Percentiles rank a stretch among this genome's conserved stretches.
Evolutionary conservation across 1,140 invertebrate genomes (phyloP).

Genomic region (Anoplophora glabripennis): DNA sequence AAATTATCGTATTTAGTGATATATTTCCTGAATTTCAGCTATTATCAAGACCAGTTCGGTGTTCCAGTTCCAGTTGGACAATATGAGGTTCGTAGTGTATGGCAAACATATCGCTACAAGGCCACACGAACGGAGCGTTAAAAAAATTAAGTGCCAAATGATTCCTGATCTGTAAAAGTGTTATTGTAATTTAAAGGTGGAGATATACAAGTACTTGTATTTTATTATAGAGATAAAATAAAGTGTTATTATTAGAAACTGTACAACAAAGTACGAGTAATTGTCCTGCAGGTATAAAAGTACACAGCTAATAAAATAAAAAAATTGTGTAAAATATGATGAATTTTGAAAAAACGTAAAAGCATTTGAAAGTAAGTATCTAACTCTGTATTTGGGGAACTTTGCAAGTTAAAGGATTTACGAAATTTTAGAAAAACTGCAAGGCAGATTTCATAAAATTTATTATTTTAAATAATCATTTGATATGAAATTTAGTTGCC

Average conservation of each 20-base stretch:
- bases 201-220: background rate
- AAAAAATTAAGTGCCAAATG: constrained; percentile 64
- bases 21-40: constrained; percentile 57
- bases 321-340: background rate
- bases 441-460: too few species aligned
- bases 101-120: constrained; percentile 66
- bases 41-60: constrained; percentile 66
- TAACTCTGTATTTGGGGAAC: too few species aligned
- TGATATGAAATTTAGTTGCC: too few species aligned
- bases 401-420: too few species aligned
- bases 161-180: constrained; percentile 56
- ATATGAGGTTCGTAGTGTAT: constrained; percentile 61
- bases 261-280: too few species aligned
- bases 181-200: background rate
- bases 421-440: too few species aligned
- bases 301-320: background rate
- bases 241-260: background rate
- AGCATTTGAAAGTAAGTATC: too few species aligned
- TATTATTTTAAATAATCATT: too few species aligned
- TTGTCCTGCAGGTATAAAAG: background rate
- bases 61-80: constrained; percentile 60
- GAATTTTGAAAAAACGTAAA: background rate
- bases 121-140: constrained; percentile 66
- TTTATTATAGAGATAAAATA: background rate
- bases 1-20: too few species aligned